These are phyloP conservation scores for Acanthiza pusilla DNA, from an alignment of 2,797 vertebrate species.

Conservation along the genomic window DNA sequence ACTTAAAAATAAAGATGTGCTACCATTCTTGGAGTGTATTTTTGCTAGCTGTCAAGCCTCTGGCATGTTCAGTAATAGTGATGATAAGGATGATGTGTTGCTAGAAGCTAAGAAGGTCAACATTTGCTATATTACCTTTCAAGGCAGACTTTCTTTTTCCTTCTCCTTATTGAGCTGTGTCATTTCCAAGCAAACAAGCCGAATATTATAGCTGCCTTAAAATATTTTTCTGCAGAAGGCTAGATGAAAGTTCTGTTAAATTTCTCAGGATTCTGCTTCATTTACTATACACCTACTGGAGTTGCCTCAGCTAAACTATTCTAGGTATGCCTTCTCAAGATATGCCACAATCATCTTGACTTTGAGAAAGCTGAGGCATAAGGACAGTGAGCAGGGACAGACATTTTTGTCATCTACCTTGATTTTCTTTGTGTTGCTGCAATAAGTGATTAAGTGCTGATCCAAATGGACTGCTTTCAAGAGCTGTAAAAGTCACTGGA, in stretches of 20 bases:
- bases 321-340: neutral
- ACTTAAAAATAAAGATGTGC: fast-evolving
- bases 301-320: neutral
- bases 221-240: neutral
- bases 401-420: neutral
- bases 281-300: neutral
- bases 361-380: neutral
- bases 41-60: neutral
- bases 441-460: neutral
- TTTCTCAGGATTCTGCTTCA: neutral
- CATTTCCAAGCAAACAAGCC: neutral
- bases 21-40: neutral
- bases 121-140: neutral
- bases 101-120: neutral
- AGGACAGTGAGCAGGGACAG: neutral
- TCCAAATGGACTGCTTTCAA: neutral
- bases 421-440: neutral
- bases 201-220: neutral
- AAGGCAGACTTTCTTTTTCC: neutral
- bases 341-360: neutral
- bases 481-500: neutral
- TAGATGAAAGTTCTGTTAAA: neutral
- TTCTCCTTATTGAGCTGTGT: neutral
- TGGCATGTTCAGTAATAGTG: neutral
- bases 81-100: neutral